These are phyloP conservation scores for Limnephilus auricula DNA, from an alignment of 2,888 invertebrate species.

Conservation along the genomic window DNA sequence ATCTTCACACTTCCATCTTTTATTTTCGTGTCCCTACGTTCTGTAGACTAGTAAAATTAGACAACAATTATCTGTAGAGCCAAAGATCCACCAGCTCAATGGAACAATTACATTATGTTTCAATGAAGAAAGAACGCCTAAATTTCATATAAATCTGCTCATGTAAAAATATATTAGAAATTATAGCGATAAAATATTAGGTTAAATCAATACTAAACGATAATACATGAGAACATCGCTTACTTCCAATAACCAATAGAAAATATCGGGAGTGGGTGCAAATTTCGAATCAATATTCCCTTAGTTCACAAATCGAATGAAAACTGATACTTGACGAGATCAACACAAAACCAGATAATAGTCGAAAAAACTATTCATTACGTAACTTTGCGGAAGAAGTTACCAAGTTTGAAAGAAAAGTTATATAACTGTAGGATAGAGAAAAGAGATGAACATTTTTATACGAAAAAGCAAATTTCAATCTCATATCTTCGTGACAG, in stretches of 20 bases:
- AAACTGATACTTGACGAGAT: neutral
- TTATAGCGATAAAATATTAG: neutral
- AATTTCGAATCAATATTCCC: neutral
- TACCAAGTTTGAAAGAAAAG: neutral
- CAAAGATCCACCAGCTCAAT: too few relatives aligned
- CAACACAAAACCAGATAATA: constrained; percentile 4
- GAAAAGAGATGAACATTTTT: neutral
- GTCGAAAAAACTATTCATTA: constrained; percentile 30
- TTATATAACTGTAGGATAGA: neutral
- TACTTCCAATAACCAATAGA: neutral
- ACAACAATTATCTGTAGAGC: too few relatives aligned
- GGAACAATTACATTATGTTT: too few relatives aligned
- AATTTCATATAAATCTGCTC: too few relatives aligned
- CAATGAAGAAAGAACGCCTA: too few relatives aligned
- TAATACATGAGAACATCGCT: neutral
- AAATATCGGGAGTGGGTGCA: neutral
- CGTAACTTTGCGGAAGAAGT: constrained; percentile 25
- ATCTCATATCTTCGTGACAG: too few relatives aligned
- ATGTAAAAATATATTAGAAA: neutral
- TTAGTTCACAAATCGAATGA: neutral
- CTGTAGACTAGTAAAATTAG: too few relatives aligned
- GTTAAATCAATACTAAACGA: neutral
- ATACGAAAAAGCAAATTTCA: too few relatives aligned
- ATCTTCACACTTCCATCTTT: too few relatives aligned
- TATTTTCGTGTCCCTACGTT: too few relatives aligned